Conservation (phyloP, 2,797 vertebrate genomes). For the Tadarida brasiliensis region DNA sequence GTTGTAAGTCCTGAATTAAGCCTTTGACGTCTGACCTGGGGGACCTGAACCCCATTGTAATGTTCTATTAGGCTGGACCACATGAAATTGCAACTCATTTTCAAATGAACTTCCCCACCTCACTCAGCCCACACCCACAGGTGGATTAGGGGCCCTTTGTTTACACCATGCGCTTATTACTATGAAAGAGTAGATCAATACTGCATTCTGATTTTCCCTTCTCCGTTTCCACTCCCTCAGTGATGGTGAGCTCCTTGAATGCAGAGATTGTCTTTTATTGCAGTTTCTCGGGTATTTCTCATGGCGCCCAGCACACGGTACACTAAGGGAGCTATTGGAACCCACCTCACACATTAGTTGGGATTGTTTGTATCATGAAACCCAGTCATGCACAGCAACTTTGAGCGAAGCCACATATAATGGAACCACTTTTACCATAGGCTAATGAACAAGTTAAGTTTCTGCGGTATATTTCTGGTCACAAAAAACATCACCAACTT, state of each 20-base stretch:
- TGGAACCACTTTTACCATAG: neutral
- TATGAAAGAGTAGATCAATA: neutral
- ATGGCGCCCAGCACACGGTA: neutral
- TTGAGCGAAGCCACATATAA: neutral
- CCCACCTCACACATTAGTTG: neutral
- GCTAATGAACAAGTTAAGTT: neutral
- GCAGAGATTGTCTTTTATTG: neutral
- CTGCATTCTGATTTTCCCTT: neutral
- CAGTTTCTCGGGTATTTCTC: neutral
- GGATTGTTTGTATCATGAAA: neutral
- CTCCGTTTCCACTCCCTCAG: neutral
- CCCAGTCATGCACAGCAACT: neutral
- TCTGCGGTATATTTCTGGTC: neutral
- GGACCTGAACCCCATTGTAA: neutral
- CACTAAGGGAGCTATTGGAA: neutral
- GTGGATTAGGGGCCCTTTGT: neutral
- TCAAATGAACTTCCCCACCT: neutral
- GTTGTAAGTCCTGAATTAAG: neutral
- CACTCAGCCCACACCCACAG: neutral
- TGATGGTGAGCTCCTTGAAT: neutral
- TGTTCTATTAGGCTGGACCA: neutral
- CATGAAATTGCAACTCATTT: conserved; percentile 29
- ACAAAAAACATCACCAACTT: neutral
- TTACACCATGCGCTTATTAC: neutral
- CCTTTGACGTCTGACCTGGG: neutral